Evolutionary conservation across 2,888 invertebrate species (phyloP).

Genomic region (Monochamus alternatus): DNA sequence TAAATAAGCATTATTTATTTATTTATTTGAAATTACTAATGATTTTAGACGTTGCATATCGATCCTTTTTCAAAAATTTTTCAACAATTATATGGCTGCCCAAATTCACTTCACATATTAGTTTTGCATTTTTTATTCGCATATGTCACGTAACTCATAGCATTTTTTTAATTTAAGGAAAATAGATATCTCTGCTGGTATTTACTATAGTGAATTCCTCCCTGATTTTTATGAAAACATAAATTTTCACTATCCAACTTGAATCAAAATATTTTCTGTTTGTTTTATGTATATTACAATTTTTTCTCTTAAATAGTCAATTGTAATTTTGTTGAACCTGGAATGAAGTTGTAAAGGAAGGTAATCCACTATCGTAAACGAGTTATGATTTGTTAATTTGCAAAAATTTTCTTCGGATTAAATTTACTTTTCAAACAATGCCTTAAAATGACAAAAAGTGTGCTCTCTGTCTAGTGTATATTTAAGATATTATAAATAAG

Average conservation of each 20-base stretch:
- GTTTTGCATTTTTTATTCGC: background rate
- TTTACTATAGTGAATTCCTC: background rate
- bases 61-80: background rate
- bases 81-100: background rate
- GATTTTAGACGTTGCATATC: background rate
- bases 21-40: conserved; percentile 44
- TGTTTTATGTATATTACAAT: background rate
- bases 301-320: background rate
- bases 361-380: background rate
- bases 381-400: background rate
- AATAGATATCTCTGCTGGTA: background rate
- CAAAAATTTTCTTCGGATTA: conserved; percentile 11
- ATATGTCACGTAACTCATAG: background rate
- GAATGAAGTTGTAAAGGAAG: background rate
- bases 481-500: conserved; percentile 54
- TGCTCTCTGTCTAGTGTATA: conserved; percentile 63
- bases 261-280: background rate
- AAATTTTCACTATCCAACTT: background rate
- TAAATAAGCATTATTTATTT: conserved; percentile 49
- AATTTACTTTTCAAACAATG: conserved; percentile 48
- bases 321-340: background rate
- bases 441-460: conserved; percentile 65
- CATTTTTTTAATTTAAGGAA: background rate
- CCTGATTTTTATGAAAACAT: background rate
- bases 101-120: background rate